Conservation (phyloP, 2,113 vertebrate genomes). For the Aleadryas rufinucha region DNA sequence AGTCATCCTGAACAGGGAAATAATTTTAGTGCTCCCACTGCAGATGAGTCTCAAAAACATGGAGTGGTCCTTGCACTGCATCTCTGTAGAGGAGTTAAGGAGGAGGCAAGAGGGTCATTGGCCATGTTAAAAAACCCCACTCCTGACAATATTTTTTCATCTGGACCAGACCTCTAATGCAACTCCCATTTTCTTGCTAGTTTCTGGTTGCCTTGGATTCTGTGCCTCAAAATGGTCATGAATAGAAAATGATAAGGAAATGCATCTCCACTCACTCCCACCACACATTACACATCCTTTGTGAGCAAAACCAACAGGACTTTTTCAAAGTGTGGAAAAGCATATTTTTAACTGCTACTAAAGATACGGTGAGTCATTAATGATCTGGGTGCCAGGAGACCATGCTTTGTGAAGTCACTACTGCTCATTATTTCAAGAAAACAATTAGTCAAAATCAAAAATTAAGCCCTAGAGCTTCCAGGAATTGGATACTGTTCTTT, state of each 20-base stretch:
- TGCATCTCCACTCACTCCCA: not conserved
- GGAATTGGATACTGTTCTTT: not conserved
- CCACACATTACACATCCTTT: not conserved
- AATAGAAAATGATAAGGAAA: not conserved
- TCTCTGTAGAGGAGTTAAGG: not conserved
- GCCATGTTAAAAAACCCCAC: not conserved
- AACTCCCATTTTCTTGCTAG: not conserved
- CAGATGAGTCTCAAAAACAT: not conserved
- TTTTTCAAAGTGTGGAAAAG: not conserved
- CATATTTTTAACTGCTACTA: not conserved
- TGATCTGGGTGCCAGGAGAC: not conserved
- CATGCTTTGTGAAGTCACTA: not conserved
- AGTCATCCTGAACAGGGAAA: not conserved
- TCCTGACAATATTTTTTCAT: not conserved
- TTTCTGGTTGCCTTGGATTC: not conserved
- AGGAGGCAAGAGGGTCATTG: not conserved
- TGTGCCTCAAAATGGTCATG: not conserved
- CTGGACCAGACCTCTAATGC: not conserved
- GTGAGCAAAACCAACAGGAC: not conserved
- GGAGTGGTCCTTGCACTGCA: not conserved
- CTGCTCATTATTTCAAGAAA: constrained; percentile 15
- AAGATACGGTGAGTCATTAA: not conserved
- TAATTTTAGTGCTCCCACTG: not conserved
- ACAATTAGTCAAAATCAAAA: constrained; percentile 23
- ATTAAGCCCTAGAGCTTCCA: not conserved